These are phyloP conservation scores for Moxostoma hubbsi DNA, from an alignment of 2,797 vertebrate species.

Conservation along the genomic window DNA sequence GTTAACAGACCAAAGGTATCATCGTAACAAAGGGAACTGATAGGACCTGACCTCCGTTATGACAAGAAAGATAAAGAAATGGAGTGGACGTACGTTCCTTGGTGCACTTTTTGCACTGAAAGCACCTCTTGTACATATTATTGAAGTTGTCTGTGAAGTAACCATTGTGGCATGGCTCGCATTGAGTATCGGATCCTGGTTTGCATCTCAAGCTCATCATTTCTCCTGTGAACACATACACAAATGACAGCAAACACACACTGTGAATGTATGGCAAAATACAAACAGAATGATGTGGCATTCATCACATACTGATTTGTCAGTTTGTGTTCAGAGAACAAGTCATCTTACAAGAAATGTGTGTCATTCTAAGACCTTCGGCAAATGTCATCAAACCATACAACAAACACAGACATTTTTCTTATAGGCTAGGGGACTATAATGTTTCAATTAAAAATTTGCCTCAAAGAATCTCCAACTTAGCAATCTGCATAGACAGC, in stretches of 20 bases:
- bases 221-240: constrained; percentile 60
- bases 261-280: constrained; percentile 8
- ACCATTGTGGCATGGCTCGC: fast-evolving
- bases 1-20: not conserved
- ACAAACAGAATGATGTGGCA: constrained; percentile 23
- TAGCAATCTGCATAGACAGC: not conserved
- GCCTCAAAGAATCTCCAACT: too few relatives aligned
- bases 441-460: too few relatives aligned
- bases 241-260: not conserved
- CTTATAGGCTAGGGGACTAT: not conserved
- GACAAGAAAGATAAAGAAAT: not conserved
- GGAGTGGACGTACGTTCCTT: constrained; percentile 50
- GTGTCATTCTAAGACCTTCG: constrained; percentile 25
- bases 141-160: constrained; percentile 56
- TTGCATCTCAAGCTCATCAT: not conserved
- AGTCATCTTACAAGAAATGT: constrained; percentile 29
- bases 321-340: constrained; percentile 20
- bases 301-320: constrained; percentile 1
- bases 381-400: constrained; percentile 30
- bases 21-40: not conserved
- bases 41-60: not conserved
- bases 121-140: constrained; percentile 30
- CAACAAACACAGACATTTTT: not conserved
- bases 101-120: constrained; percentile 62
- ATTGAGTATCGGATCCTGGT: fast-evolving